Conservation (phyloP, 2,113 vertebrate species). For the Oncorhynchus tshawytscha region DNA sequence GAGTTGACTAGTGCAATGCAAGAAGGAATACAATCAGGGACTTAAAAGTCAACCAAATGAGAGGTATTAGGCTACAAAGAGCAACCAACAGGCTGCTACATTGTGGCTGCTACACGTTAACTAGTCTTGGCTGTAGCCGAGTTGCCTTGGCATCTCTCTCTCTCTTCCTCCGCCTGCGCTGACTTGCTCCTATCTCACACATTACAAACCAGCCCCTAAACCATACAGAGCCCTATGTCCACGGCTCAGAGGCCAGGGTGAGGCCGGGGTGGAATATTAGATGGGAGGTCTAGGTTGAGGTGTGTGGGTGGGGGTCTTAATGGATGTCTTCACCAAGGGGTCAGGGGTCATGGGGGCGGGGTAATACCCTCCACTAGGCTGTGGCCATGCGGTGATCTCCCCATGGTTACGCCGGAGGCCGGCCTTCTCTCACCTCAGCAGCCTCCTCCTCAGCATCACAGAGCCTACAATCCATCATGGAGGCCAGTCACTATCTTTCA, state of each 20-base stretch:
- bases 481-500: conserved; percentile 1
- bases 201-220: conserved; percentile 9
- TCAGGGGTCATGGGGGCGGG: conserved; percentile 14
- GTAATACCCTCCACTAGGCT: conserved; percentile 42
- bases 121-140: too few species aligned
- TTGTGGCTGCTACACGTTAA: too few species aligned
- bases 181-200: too few species aligned
- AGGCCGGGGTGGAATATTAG: not conserved
- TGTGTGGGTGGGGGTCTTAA: conserved; percentile 25
- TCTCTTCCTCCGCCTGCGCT: too few species aligned
- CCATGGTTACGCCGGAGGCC: not conserved
- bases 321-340: conserved; percentile 47
- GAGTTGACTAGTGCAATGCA: too few species aligned
- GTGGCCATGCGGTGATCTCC: conserved; percentile 41
- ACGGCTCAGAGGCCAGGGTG: not conserved
- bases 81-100: too few species aligned
- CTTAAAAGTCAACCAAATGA: too few species aligned
- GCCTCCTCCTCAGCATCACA: not conserved
- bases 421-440: not conserved
- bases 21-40: too few species aligned
- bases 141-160: too few species aligned
- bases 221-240: conserved; percentile 13
- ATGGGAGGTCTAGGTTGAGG: conserved; percentile 7
- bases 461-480: conserved; percentile 2
- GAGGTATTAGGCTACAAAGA: too few species aligned